Conservation (phyloP, 2,113 vertebrate genomes). For the Notothenia coriiceps region DNA sequence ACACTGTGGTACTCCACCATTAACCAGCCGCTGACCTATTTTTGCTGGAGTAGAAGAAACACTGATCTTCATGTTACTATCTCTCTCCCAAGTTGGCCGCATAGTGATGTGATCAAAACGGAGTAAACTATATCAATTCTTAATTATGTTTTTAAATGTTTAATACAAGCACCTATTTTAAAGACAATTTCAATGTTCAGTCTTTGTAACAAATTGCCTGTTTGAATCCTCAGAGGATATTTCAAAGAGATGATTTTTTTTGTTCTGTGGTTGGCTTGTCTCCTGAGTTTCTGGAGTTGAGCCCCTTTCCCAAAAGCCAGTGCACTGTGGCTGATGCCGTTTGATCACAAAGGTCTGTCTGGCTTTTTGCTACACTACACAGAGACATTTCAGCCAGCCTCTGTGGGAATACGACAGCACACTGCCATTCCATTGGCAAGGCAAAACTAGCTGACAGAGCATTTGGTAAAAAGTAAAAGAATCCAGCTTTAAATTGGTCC, state of each 20-base stretch:
- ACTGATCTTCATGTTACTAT: conserved; percentile 35
- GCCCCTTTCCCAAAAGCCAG: conserved; percentile 59
- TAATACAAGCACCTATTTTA: background rate
- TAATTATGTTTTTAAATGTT: background rate
- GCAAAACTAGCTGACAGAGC: conserved; percentile 50
- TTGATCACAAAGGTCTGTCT: conserved; percentile 72
- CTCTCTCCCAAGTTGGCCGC: conserved; percentile 21
- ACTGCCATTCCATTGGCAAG: conserved; percentile 14
- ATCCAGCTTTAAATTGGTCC: conserved; percentile 35
- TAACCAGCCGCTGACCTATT: conserved; percentile 67
- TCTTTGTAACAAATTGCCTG: conserved; percentile 30
- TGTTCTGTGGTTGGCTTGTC: conserved; percentile 26
- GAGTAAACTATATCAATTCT: conserved; percentile 12
- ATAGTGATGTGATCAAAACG: conserved; percentile 14
- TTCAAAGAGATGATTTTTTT: conserved; percentile 41
- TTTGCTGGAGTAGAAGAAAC: conserved; percentile 40
- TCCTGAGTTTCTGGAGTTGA: conserved; percentile 44
- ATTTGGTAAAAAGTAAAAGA: conserved; percentile 30
- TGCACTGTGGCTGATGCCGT: conserved; percentile 50
- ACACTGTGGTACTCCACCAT: conserved; percentile 50
- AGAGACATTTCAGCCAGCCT: conserved; percentile 53
- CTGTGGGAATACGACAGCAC: conserved; percentile 36
- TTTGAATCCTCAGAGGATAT: conserved; percentile 36
- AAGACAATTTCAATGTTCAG: conserved; percentile 23
- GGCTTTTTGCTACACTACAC: conserved; percentile 52